These are phyloP conservation scores for Muscina levida DNA, from an alignment of 2,888 invertebrate genomes.

Conservation along the genomic window DNA sequence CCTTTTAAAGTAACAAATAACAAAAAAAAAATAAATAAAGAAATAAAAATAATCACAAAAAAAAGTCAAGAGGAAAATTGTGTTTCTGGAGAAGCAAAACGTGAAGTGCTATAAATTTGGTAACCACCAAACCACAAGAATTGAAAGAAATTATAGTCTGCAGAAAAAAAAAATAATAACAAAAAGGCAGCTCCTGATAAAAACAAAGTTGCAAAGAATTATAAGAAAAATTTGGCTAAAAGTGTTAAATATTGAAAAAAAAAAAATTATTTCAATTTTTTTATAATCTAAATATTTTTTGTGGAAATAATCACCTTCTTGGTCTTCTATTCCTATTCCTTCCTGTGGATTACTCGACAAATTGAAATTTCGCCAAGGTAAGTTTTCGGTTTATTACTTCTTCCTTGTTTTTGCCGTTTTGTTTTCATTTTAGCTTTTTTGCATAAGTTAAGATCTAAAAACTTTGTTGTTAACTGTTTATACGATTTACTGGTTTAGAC, in stretches of 20 bases:
- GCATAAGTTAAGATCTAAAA: constrained; percentile 1
- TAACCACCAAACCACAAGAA: not conserved
- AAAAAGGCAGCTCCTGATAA: not conserved
- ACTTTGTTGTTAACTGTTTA: constrained; percentile 14
- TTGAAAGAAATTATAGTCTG: constrained; percentile 20
- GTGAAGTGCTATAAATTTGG: too few relatives aligned
- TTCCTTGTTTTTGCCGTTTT: constrained; percentile 34
- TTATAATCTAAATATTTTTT: constrained; percentile 11
- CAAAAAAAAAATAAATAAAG: constrained; percentile 21
- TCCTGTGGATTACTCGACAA: constrained; percentile 10
- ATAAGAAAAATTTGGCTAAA: constrained; percentile 31
- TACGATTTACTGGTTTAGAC: constrained; percentile 28
- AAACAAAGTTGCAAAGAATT: constrained; percentile 17
- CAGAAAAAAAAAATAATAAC: constrained; percentile 32
- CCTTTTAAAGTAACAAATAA: constrained; percentile 44
- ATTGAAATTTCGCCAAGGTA: constrained; percentile 18
- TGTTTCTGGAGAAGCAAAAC: not conserved
- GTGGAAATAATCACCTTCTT: too few relatives aligned
- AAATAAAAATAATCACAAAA: not conserved
- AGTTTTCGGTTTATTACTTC: constrained; percentile 13
- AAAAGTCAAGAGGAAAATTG: not conserved
- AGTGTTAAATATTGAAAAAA: constrained; percentile 13
- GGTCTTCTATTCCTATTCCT: too few relatives aligned
- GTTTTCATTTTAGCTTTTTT: not conserved
- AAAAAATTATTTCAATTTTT: not conserved